Evolutionary conservation across 2,888 invertebrate genomes (phyloP).

Genomic region (Drosophila pegasa): DNA sequence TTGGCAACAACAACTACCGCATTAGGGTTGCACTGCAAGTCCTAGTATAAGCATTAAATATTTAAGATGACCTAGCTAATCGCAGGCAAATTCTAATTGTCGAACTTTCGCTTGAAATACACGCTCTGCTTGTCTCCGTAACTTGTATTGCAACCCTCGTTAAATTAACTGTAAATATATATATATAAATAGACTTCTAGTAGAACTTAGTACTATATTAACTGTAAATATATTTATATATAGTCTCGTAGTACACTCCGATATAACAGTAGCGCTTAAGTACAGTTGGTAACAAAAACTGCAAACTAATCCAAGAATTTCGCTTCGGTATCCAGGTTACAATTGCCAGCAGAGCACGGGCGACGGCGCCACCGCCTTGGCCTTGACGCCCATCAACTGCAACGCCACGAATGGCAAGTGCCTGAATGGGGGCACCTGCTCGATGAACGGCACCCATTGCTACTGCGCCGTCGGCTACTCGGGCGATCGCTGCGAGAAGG

Average conservation of each 20-base stretch:
- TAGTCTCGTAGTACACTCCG: not conserved
- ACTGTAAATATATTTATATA: not conserved
- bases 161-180: slow-evolving; percentile 57
- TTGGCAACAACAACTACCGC: slow-evolving; percentile 61
- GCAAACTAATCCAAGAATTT: slow-evolving; percentile 17
- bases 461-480: slow-evolving; percentile 83
- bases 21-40: slow-evolving; percentile 54
- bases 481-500: slow-evolving; percentile 83
- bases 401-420: slow-evolving; percentile 82
- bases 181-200: slow-evolving; percentile 30
- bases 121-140: slow-evolving; percentile 1
- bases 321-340: slow-evolving; percentile 73
- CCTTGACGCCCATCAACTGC: slow-evolving; percentile 70
- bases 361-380: slow-evolving; percentile 54
- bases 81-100: not conserved
- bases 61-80: not conserved
- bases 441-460: slow-evolving; percentile 83
- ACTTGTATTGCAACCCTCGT: slow-evolving; percentile 67
- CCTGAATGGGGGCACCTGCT: slow-evolving; percentile 84
- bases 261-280: slow-evolving; percentile 5
- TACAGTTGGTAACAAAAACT: slow-evolving; percentile 8
- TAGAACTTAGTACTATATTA: slow-evolving; percentile 21
- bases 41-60: not conserved
- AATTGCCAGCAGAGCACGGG: slow-evolving; percentile 82
- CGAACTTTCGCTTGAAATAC: not conserved